These are phyloP conservation scores for Rhabdomys pumilio DNA, from an alignment of 2,797 vertebrate species.

Conservation along the genomic window DNA sequence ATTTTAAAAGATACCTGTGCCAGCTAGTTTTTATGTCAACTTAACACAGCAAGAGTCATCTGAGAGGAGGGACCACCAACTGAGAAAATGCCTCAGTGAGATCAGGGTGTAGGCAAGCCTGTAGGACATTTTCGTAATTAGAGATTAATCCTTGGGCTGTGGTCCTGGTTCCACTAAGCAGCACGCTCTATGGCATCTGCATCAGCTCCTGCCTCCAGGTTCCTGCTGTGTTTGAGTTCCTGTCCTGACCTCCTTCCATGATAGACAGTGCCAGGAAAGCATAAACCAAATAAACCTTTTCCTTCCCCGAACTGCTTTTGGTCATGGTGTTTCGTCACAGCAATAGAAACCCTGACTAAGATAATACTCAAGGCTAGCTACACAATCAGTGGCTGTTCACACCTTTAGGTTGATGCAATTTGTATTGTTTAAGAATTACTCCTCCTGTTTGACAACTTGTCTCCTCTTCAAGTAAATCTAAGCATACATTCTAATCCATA, in stretches of 20 bases:
- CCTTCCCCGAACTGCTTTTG: not conserved
- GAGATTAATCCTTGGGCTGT: not conserved
- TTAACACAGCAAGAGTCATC: not conserved
- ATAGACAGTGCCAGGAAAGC: not conserved
- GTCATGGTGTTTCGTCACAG: not conserved
- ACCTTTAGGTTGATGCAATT: not conserved
- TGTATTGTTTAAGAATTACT: conserved; percentile 22
- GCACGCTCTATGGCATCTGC: not conserved
- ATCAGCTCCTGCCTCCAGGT: not conserved
- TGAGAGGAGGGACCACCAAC: not conserved
- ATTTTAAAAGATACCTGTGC: not conserved
- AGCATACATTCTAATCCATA: not conserved
- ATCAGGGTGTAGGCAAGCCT: not conserved
- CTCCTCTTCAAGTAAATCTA: conserved; percentile 22
- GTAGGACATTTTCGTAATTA: not conserved
- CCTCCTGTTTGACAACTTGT: conserved; percentile 16
- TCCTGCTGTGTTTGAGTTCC: not conserved
- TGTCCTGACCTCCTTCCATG: not conserved
- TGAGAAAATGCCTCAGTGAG: not conserved
- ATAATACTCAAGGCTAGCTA: not conserved
- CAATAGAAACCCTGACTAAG: not conserved
- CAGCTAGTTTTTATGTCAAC: not conserved
- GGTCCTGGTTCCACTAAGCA: not conserved
- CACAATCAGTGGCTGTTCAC: not conserved
- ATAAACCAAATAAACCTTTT: not conserved